A percentile compares a stretch with the other conserved stretches of the same genome.
phyloP scores from a whole-genome alignment of 1,140 invertebrate genomes.

The Acyrthosiphon pisum region DNA sequence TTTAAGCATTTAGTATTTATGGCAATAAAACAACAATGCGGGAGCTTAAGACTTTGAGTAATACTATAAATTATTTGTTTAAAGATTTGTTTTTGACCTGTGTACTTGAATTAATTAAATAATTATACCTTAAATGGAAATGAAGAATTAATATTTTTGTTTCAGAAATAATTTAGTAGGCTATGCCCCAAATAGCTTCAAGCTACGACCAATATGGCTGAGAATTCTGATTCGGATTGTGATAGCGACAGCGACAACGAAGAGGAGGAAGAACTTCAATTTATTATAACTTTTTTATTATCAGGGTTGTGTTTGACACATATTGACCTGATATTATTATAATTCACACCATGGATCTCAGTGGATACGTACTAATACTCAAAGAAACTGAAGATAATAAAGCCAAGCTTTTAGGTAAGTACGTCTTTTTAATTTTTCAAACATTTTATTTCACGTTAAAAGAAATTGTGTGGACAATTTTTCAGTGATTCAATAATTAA shows the following conservation, averaged over 20 bases:
- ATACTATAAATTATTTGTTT: neutral
- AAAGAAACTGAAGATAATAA: slow-evolving; percentile 92
- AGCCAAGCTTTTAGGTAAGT: slow-evolving; percentile 89
- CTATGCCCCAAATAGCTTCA: slow-evolving; percentile 47
- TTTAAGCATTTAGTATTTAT: neutral
- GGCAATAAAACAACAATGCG: neutral
- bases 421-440: slow-evolving; percentile 60
- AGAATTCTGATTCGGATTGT: slow-evolving; percentile 48
- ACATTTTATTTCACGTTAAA: neutral
- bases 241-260: slow-evolving; percentile 43
- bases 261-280: slow-evolving; percentile 43
- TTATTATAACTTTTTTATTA: neutral
- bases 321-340: slow-evolving; percentile 16
- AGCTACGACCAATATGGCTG: slow-evolving; percentile 34
- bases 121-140: neutral
- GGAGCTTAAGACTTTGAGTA: neutral
- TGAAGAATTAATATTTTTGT: neutral
- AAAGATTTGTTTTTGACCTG: neutral
- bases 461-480: rapidly evolving
- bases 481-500: neutral
- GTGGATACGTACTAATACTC: slow-evolving; percentile 94
- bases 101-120: neutral
- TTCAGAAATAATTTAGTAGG: slow-evolving; percentile 39
- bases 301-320: slow-evolving; percentile 35
- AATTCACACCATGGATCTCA: slow-evolving; percentile 74